Evolutionary conservation across 2,113 vertebrate species (phyloP).

Genomic region (Varanus komodoensis): DNA sequence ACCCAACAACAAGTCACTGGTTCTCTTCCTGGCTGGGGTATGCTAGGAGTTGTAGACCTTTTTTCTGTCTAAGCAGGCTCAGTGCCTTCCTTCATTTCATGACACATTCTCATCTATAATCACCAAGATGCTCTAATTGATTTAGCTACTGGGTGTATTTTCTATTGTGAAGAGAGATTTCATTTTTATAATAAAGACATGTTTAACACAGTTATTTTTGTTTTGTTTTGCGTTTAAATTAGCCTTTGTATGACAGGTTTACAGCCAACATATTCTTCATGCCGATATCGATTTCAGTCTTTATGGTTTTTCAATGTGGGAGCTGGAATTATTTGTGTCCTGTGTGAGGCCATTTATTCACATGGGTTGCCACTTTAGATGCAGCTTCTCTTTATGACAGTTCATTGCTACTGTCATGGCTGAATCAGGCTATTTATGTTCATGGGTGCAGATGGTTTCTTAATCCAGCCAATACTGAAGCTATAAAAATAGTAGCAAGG

Average conservation of each 20-base stretch:
- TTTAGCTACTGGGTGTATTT: background rate
- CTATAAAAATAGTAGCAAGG: background rate
- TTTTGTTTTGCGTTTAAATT: background rate
- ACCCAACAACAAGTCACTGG: too few species aligned
- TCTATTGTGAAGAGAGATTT: background rate
- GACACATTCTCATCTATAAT: background rate
- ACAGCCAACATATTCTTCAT: background rate
- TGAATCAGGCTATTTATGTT: background rate
- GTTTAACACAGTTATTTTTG: background rate
- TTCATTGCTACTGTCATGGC: background rate
- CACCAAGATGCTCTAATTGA: background rate
- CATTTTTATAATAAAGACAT: background rate
- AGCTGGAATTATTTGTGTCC: background rate
- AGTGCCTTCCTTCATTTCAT: too few species aligned
- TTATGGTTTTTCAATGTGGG: background rate
- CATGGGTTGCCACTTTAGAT: background rate
- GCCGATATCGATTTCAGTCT: background rate
- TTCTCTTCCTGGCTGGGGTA: too few species aligned
- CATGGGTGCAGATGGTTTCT: background rate
- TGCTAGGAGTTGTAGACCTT: too few species aligned
- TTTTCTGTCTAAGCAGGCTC: too few species aligned
- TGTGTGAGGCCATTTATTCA: background rate
- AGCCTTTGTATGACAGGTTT: background rate
- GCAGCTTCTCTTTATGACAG: background rate
- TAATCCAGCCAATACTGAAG: background rate